A percentile compares a stretch with the other conserved stretches of the same genome.
phyloP scores from a whole-genome alignment of 1,140 invertebrate species.

The Oncopodura yosiiana region DNA sequence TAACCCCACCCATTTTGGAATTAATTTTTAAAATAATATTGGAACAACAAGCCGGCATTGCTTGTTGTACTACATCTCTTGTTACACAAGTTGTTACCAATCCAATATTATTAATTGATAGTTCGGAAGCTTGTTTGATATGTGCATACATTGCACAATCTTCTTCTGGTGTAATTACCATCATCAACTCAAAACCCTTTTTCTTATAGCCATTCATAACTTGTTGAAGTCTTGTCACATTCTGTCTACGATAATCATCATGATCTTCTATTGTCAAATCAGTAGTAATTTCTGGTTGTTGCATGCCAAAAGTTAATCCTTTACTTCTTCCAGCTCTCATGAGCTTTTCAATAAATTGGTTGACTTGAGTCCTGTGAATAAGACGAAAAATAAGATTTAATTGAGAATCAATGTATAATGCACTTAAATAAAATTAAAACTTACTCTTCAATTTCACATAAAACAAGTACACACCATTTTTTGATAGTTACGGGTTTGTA shows the following conservation, averaged over 20 bases:
- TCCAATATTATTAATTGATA: slow-evolving; percentile 57
- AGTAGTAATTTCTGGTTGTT: neutral
- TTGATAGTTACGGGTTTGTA: neutral
- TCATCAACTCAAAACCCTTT: neutral
- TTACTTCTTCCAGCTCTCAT: neutral
- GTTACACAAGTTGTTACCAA: slow-evolving; percentile 75
- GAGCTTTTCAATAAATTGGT: too few relatives aligned
- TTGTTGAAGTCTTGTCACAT: neutral
- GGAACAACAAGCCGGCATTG: slow-evolving; percentile 44
- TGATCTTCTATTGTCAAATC: neutral
- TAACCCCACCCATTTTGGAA: slow-evolving; percentile 72
- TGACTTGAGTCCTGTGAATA: too few relatives aligned
- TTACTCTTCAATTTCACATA: too few relatives aligned
- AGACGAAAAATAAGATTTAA: too few relatives aligned
- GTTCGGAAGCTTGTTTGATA: slow-evolving; percentile 44
- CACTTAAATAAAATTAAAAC: too few relatives aligned
- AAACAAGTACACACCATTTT: slow-evolving; percentile 25
- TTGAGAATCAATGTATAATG: too few relatives aligned
- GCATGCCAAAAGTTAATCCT: neutral
- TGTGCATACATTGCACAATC: neutral
- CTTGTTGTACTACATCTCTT: slow-evolving; percentile 43
- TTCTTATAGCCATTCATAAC: neutral
- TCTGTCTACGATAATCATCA: neutral
- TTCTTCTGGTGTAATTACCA: slow-evolving; percentile 9
- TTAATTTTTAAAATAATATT: slow-evolving; percentile 79